Percentiles rank a stretch among this genome's conserved stretches.
phyloP scores from a whole-genome alignment of 2,888 invertebrate genomes.

The Acanthosepion pharaonis region DNA sequence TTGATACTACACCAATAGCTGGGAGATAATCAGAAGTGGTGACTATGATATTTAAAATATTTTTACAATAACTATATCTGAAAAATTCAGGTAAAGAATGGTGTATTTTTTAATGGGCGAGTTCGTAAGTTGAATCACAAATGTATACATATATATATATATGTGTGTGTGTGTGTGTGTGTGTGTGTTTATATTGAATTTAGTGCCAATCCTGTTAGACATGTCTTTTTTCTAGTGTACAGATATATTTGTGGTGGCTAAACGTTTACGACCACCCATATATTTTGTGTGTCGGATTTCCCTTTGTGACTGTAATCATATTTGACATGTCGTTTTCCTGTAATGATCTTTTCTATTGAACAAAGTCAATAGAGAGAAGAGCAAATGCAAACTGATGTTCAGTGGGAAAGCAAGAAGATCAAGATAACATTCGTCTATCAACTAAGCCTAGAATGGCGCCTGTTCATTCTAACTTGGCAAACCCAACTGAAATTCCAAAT shows the following conservation, averaged over 20 bases:
- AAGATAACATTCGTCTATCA: not conserved
- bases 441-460: not conserved
- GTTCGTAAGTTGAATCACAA: not conserved
- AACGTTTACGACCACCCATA: not conserved
- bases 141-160: not conserved
- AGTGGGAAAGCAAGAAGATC: not conserved
- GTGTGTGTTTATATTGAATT: too few relatives aligned
- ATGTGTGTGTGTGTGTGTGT: not conserved
- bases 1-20: too few relatives aligned
- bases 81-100: too few relatives aligned
- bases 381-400: not conserved
- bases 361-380: not conserved
- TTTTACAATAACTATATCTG: too few relatives aligned
- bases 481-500: not conserved
- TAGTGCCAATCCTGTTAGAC: not conserved
- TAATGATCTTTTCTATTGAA: not conserved
- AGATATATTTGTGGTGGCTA: not conserved
- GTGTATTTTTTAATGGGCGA: too few relatives aligned
- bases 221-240: not conserved
- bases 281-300: not conserved
- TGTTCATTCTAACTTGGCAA: not conserved
- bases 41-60: too few relatives aligned
- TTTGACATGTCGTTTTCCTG: not conserved
- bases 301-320: too few relatives aligned
- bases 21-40: too few relatives aligned